These are phyloP conservation scores for Pogonus chalceus DNA, from an alignment of 1,140 invertebrate genomes.

Conservation along the genomic window DNA sequence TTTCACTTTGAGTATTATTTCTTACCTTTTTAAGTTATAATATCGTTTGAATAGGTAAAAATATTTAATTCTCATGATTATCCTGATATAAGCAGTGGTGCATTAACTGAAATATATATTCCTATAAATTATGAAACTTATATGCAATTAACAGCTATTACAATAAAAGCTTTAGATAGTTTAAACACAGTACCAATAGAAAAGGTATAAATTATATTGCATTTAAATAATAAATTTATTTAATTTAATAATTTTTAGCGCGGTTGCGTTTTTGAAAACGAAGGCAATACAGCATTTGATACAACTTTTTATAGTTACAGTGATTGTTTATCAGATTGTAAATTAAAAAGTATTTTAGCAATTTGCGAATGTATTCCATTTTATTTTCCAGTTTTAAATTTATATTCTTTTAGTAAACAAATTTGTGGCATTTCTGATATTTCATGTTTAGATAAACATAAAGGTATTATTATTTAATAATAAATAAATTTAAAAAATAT, in stretches of 20 bases:
- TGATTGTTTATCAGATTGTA: slow-evolving; percentile 46
- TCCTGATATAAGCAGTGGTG: slow-evolving; percentile 33
- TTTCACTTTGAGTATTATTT: too few relatives aligned
- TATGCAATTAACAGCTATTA: slow-evolving; percentile 20
- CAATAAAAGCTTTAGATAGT: slow-evolving; percentile 15
- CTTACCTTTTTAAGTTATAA: too few relatives aligned
- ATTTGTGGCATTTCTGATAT: slow-evolving; percentile 36
- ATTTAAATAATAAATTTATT: slow-evolving; percentile 13
- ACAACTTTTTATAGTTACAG: slow-evolving; percentile 41
- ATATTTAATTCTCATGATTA: slow-evolving; percentile 38
- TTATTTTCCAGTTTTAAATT: slow-evolving; percentile 22
- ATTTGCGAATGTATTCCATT: slow-evolving; percentile 47
- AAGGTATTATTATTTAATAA: slow-evolving; percentile 24
- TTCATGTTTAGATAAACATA: slow-evolving; percentile 39
- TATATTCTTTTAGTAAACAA: slow-evolving; percentile 20
- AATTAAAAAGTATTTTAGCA: slow-evolving; percentile 35
- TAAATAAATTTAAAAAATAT: not conserved
- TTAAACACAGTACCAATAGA: slow-evolving; percentile 21
- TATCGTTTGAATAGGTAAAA: slow-evolving; percentile 34
- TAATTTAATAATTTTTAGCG: slow-evolving; percentile 29
- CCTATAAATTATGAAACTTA: slow-evolving; percentile 16
- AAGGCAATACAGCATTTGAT: slow-evolving; percentile 28
- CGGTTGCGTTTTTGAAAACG: slow-evolving; percentile 43
- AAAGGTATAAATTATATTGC: slow-evolving; percentile 16
- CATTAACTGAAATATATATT: slow-evolving; percentile 23